Base-by-base conservation (phyloP, 2,888 invertebrate species). In the Eudasyphora cyanicolor region DNA sequence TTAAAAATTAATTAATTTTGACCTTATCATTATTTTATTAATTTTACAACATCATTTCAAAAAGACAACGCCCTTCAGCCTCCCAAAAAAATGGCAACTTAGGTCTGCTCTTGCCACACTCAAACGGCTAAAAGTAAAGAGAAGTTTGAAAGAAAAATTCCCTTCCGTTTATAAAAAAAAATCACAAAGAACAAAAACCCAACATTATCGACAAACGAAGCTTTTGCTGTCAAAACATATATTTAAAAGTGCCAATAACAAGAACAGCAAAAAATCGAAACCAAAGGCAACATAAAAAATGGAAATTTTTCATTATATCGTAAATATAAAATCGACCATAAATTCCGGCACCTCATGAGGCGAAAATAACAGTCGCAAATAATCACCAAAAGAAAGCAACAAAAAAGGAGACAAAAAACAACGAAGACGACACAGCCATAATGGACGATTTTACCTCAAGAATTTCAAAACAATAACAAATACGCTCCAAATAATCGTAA, bases 21-120 rank as follows among this genome's bases (percentile, higher is more conserved):
- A 78, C 38, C 42, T 60, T 82, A 82, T 82, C 77, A 10, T 82
- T 75, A 70, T 75, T 77, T 77, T 69, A 82, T 82, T 74, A 77
- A 74, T 75, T 75, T 75, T 82, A 71, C 78, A 78, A 78, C 75
- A 82, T 82, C 62, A 78, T 82, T 27, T 64, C 62, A 21, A 24
- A 21, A 67, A 24, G 19, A 14, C 19, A 45, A 82, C 78, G 75
- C 82, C 78, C 78, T 51, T 70, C 27, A 71, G 42, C 24, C 35
- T 19, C n/a, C n/a, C n/a, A n/a, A n/a, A n/a, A 0, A 32, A 75
- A 51, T n/a, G 24, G 14, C 51, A 64, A 51, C 38, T 12, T 42
- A 29, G 38, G 4, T 6, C 17, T 62, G 27, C 10, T n/a, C 14
- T 29, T 5, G n/a, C 27, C 27, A 60, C 60, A 27, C 4, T 3